Evolutionary conservation across 1,140 invertebrate genomes (phyloP), one percentile per base, ranked within the genome.

Genomic region (Thrips palmi): DNA sequence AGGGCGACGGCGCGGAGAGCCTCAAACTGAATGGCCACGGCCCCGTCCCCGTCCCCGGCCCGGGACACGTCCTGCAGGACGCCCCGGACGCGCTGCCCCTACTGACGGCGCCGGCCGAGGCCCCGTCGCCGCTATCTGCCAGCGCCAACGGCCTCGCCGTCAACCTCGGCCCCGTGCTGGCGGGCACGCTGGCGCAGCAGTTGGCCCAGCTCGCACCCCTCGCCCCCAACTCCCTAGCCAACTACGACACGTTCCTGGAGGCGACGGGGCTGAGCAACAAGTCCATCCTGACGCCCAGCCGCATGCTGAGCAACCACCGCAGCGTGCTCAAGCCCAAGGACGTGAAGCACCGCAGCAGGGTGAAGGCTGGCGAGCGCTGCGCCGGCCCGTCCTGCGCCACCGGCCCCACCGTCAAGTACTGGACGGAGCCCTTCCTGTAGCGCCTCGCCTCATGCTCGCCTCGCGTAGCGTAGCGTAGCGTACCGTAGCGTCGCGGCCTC

Each of bases 261-360:
- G 71, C 72, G 17, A 81, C 77, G 39, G 79, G 79, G 33, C 64
- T 83, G 27, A 81, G 77, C 57, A 77, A 76, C 42, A 83, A 83
- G 54, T 79, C 76, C 4, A 77, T 83, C 45, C 62, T 81, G 41
- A 77, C 74, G 2, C 75, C 77, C 0, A 71, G 67, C 30, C 64
- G 73, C 43, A 59, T 76, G 24, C 64, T 73, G 40, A 76, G 71
- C 46, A 81, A 79, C 53, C 78, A 81, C 49, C 76, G 76, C 45
- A 74, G 63, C 45, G 73, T 81, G 52, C 49, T 79, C 33, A 81
- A 80, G 47, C 77, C 77, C 36, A 80, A 75, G 54, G 77, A 81
- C 50, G 65, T 83, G 8, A 83, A 81, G 47, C 63, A 49, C 15
- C 28, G 51, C 8, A 51, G 33, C 38, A 40, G 49, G 33, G 49